Conservation (phyloP, 2,888 invertebrate species). For the Octonoba sinensis region DNA sequence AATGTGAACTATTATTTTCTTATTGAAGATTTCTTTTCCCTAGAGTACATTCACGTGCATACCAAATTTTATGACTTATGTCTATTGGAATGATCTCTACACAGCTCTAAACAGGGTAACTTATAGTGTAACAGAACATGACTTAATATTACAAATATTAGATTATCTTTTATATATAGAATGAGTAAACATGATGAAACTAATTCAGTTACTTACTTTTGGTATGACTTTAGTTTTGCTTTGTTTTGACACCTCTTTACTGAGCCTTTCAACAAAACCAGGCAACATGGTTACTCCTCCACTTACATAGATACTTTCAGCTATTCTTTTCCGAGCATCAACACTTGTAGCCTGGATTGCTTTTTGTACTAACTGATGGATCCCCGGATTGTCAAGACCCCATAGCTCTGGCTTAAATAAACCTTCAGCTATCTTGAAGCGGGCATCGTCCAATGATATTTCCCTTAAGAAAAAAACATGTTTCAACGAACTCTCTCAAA, state of each 20-base stretch:
- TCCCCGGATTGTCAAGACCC: constrained; percentile 75
- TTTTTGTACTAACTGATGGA: constrained; percentile 75
- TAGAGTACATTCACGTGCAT: too few species aligned
- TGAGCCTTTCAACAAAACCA: constrained; percentile 75
- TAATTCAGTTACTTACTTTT: constrained; percentile 70
- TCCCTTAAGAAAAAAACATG: constrained; percentile 15
- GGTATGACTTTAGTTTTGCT: constrained; percentile 74
- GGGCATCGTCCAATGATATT: constrained; percentile 69
- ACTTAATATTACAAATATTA: not conserved
- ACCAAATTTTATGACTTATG: too few species aligned
- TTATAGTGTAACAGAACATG: not conserved
- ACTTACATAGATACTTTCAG: constrained; percentile 75
- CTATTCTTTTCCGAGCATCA: constrained; percentile 75
- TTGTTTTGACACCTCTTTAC: constrained; percentile 74
- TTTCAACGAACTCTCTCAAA: too few species aligned
- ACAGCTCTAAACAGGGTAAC: not conserved
- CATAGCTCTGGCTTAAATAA: constrained; percentile 75
- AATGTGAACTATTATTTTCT: too few species aligned
- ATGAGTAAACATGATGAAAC: not conserved
- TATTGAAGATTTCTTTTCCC: too few species aligned
- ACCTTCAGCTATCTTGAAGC: constrained; percentile 74
- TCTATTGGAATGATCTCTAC: too few species aligned
- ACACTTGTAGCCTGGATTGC: constrained; percentile 76
- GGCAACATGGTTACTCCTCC: constrained; percentile 75
- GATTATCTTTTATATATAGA: not conserved